These are phyloP conservation scores for Dinothrombium tinctorium DNA, from an alignment of 1,140 invertebrate genomes.

Conservation along the genomic window DNA sequence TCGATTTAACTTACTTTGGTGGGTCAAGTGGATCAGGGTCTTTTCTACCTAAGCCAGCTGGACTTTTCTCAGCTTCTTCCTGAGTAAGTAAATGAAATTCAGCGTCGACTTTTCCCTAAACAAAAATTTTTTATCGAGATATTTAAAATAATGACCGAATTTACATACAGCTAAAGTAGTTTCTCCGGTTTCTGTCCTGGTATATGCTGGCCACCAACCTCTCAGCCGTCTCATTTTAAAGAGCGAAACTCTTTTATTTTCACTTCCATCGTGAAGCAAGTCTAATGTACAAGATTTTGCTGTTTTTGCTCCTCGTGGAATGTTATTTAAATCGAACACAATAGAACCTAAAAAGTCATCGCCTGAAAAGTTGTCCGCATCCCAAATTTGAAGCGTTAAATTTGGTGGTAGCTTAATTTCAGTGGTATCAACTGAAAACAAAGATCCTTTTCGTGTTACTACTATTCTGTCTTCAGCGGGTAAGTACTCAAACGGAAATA, in stretches of 20 bases:
- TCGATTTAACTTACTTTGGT: constrained; percentile 42
- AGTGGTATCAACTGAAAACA: constrained; percentile 74
- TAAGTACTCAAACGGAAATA: constrained; percentile 70
- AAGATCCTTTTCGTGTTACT: constrained; percentile 54
- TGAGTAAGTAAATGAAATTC: constrained; percentile 60
- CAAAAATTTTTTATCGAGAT: too few species aligned
- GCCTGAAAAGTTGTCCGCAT: constrained; percentile 68
- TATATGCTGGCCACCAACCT: constrained; percentile 78
- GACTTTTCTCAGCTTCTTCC: constrained; percentile 68
- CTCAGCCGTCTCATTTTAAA: constrained; percentile 75
- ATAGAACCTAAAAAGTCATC: constrained; percentile 62
- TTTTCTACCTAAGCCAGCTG: constrained; percentile 55
- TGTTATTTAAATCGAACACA: constrained; percentile 49
- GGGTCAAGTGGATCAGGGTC: constrained; percentile 70
- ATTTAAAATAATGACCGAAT: not conserved
- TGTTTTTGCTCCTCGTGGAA: constrained; percentile 53
- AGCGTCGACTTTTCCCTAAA: constrained; percentile 67
- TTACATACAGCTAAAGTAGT: constrained; percentile 48
- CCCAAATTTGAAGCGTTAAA: constrained; percentile 65
- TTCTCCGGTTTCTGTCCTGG: constrained; percentile 64
- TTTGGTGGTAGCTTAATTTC: constrained; percentile 66
- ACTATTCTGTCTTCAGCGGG: constrained; percentile 75
- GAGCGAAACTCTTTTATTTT: constrained; percentile 36
- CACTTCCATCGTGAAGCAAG: constrained; percentile 39
- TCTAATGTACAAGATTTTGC: constrained; percentile 53